phyloP scores from a whole-genome alignment of 1,140 invertebrate species.

The Drosophila gunungcola region DNA sequence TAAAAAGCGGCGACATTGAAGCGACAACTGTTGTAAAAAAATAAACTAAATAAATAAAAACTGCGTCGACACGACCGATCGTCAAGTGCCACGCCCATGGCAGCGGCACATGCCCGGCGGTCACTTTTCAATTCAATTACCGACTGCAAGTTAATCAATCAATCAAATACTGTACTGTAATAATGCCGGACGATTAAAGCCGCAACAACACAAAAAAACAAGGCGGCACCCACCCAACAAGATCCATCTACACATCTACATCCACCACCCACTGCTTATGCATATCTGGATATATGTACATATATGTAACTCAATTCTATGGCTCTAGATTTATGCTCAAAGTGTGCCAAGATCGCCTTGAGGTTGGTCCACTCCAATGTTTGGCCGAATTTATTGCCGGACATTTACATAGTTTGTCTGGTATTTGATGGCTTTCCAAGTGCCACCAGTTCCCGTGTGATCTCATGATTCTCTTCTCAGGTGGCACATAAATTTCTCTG shows the following conservation, averaged over 20 bases:
- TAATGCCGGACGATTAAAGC: slow-evolving; percentile 54
- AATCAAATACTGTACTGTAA: slow-evolving; percentile 69
- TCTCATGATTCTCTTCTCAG: slow-evolving; percentile 16
- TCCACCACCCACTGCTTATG: slow-evolving; percentile 20
- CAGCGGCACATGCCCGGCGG: slow-evolving; percentile 55
- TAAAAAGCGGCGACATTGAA: slow-evolving; percentile 69
- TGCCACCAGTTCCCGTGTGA: slow-evolving; percentile 9
- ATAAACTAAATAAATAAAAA: slow-evolving; percentile 9
- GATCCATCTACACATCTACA: slow-evolving; percentile 8
- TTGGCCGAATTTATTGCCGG: slow-evolving; percentile 57
- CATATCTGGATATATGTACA: background rate
- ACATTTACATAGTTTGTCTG: slow-evolving; percentile 67
- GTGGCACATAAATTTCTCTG: slow-evolving; percentile 45
- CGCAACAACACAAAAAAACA: slow-evolving; percentile 36
- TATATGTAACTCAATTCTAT: background rate
- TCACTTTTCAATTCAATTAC: slow-evolving; percentile 57
- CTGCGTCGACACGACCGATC: slow-evolving; percentile 36
- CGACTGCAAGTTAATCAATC: slow-evolving; percentile 72
- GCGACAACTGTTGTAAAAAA: slow-evolving; percentile 20
- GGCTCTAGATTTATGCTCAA: slow-evolving; percentile 57
- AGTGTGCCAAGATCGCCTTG: slow-evolving; percentile 57
- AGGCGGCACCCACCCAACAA: slow-evolving; percentile 13
- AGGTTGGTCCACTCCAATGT: background rate
- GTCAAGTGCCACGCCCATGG: slow-evolving; percentile 54
- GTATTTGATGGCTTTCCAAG: slow-evolving; percentile 50